Evolutionary conservation across 2,113 vertebrate species (phyloP).

Genomic region (Pedetes capensis): DNA sequence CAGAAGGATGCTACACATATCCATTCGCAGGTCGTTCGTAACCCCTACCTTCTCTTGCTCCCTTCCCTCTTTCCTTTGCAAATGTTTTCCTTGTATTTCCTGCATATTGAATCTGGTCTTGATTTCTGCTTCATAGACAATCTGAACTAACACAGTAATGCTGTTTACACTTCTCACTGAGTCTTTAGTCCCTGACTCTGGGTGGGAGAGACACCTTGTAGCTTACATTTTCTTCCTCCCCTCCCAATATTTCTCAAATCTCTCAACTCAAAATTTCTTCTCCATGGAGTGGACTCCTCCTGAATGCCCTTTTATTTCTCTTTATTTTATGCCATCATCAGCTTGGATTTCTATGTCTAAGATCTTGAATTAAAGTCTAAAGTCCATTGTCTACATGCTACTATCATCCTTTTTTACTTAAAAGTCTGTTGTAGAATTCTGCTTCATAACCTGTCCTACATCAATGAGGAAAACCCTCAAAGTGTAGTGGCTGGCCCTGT

Average conservation of each 20-base stretch:
- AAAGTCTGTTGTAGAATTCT: neutral
- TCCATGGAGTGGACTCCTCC: neutral
- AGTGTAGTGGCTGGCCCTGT: too few relatives aligned
- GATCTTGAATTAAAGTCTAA: neutral
- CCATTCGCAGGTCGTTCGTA: neutral
- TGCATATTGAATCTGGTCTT: neutral
- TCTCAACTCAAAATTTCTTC: neutral
- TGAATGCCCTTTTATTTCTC: neutral
- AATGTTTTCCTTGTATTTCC: neutral
- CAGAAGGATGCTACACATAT: too few relatives aligned
- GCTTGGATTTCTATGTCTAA: neutral
- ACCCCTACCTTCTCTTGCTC: neutral
- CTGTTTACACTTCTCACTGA: neutral
- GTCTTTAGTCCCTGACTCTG: neutral
- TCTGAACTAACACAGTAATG: neutral
- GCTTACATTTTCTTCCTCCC: neutral
- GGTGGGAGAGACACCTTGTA: neutral
- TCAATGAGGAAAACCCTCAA: neutral
- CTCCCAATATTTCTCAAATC: neutral
- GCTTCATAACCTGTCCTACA: neutral
- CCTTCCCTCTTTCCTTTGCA: neutral
- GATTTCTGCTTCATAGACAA: neutral
- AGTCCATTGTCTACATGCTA: neutral
- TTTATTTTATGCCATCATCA: neutral
- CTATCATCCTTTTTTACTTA: neutral